Evolutionary conservation across 2,888 invertebrate genomes (phyloP), one percentile per base, ranked within the genome.

Genomic region (Muschampia plurimacula): DNA sequence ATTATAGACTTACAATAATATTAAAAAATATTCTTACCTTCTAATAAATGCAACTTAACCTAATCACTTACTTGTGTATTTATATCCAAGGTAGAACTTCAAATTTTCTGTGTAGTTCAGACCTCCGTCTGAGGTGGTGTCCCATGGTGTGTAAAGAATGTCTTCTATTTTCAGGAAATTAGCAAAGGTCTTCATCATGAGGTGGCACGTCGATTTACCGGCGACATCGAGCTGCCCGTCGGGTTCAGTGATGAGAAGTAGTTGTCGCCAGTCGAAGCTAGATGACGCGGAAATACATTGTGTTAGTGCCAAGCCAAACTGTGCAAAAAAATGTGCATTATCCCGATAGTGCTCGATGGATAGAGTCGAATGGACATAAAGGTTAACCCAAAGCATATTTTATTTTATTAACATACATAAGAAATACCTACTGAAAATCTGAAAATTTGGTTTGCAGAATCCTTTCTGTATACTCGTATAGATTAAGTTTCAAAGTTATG

Each of bases 161-260:
- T 92, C 90, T 80, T 93, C 92, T 66, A 86, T 84, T 81, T 95
- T 95, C 80, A 95, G 79, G 75, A 84, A 93, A 81, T 96, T 96
- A 8, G 96, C 96, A 82, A 97, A 90, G 0, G 96, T 96, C 77
- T 96, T 96, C 95, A 97, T 96, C 91, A 96, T 96, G 74, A 97
- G 95, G 76, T 96, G 96, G 83, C 98, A 98, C 39, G 97, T 96
- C 41, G 95, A 95, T 67, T 95, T 95, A 2, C 97, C 97, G 32
- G 95, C 96, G 6, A 97, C 94, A 81, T 96, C 95, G 28, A 95
- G 88, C 83, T 97, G 96, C 0, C 96, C 96, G 75, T 96, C 95
- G 32, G 96, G 96, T 81, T 97, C 96, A 85, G 96, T 97, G 86
- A 98, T 94, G 75, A 97, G 92, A 73, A 96, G 95, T 36, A 97